A percentile compares a stretch with the other conserved stretches of the same genome.
Conservation (phyloP, 2,888 invertebrate genomes). For the Chrysodeixis includens region DNA sequence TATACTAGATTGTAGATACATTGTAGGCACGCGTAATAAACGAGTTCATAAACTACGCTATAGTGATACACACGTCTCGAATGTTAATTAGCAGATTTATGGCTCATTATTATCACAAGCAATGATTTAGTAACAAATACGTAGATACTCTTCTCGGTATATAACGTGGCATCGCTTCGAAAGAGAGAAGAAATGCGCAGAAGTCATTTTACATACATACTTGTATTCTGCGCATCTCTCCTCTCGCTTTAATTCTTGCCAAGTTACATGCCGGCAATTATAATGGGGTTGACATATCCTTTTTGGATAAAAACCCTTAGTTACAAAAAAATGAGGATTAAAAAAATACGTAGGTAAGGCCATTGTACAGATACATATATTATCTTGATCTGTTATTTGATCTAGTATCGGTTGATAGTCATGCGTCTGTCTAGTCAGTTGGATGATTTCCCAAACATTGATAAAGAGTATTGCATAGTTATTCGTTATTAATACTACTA, state of each 20-base stretch:
- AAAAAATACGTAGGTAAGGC: background rate
- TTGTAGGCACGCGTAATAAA: background rate
- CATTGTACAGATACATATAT: background rate
- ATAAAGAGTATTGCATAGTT: background rate
- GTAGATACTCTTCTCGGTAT: no score
- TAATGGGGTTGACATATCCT: no score
- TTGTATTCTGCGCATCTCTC: no score
- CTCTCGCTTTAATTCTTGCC: no score
- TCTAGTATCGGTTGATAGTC: background rate
- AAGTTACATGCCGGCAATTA: no score
- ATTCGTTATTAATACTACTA: background rate
- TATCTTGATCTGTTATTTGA: background rate
- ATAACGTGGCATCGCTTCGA: no score
- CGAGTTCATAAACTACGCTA: background rate
- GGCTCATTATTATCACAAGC: background rate
- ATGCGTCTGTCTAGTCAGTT: background rate
- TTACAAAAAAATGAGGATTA: background rate
- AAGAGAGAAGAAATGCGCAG: no score
- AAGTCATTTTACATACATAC: no score
- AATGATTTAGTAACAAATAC: background rate
- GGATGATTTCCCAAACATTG: background rate
- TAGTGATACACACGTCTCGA: background rate
- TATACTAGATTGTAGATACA: no score
- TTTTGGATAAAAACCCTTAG: no score
- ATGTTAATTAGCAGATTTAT: background rate